Base-by-base conservation (phyloP, 2,888 invertebrate species). In the Litoditis marina region DNA sequence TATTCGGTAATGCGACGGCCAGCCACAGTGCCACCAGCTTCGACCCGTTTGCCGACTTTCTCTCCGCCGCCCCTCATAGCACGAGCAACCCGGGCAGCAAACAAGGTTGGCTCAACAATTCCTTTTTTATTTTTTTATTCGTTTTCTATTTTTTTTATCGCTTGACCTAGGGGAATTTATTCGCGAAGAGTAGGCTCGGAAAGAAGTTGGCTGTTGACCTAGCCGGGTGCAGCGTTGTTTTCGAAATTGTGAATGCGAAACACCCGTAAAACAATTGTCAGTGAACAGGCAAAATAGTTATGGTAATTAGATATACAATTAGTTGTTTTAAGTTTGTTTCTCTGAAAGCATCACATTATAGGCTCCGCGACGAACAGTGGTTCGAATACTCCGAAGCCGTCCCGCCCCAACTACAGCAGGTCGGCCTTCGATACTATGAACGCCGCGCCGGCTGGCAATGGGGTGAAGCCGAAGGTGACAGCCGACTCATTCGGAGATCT, bases 401-500 rank as follows among this genome's bases (percentile, higher is more conserved):
- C 44, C 8, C 27, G 67, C 7, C 66, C 66, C 28, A 70, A 69
- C 64, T 69, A 74, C 64, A 71, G 61, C 27, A 63, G 73, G 4
- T 51, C 61, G 1, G 70, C 72, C 34, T 77, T 77, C 52, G 71
- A 68, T n/a, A 28, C 51, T 6, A 25, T 63, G 44, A 63, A 57
- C 19, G 65, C 32, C 52, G 54, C 27, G 47, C 19, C 34, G 22
- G 28, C n/a, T 22, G 32, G 36, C 8, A 80, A 80, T 52, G 16
- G 50, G 13, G 30, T 28, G 6, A 81, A 80, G 52, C 82, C 83
- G 16, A 82, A 82, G 59, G 57, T 66, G n/a, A 51, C 59, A 1
- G 75, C 71, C 27, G 73, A 82, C 63, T 78, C 83, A 22, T 86
- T 86, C 79, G 85, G 83, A 58, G 86, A 86, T 69, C 72, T 86